These are phyloP conservation scores for Oreochromis tanganicae DNA, from an alignment of 2,113 vertebrate genomes.

Conservation along the genomic window DNA sequence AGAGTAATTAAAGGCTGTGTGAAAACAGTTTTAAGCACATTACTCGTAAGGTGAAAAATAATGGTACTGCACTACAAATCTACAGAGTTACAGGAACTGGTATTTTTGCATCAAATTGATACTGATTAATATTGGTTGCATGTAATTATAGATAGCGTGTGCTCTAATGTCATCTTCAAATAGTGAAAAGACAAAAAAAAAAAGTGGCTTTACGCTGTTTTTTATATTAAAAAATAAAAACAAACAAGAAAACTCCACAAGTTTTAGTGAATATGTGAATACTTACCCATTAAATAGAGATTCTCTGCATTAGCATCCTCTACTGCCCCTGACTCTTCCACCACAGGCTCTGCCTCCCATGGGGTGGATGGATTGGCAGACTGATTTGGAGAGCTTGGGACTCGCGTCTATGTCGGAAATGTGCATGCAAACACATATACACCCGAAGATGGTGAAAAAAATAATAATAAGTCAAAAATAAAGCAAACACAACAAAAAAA, in stretches of 20 bases:
- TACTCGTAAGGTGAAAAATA: not conserved
- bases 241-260: not conserved
- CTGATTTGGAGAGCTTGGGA: slow-evolving; percentile 78
- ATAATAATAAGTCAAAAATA: not conserved
- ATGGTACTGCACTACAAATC: not conserved
- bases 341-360: slow-evolving; percentile 79
- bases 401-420: slow-evolving; percentile 51
- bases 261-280: not conserved
- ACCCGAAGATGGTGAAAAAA: not conserved
- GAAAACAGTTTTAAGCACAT: not conserved
- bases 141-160: not conserved
- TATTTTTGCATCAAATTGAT: not conserved
- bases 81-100: not conserved
- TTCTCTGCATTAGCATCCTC: slow-evolving; percentile 88
- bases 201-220: not conserved
- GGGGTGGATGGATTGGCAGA: slow-evolving; percentile 67
- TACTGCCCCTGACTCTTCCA: slow-evolving; percentile 73
- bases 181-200: not conserved
- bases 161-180: not conserved
- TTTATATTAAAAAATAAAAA: not conserved
- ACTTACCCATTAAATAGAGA: slow-evolving; percentile 87
- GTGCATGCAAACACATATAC: not conserved
- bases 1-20: not conserved
- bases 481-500: not conserved
- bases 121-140: not conserved